Evolutionary conservation across 2,888 invertebrate genomes (phyloP).

Genomic region (Ophioninae sp.): DNA sequence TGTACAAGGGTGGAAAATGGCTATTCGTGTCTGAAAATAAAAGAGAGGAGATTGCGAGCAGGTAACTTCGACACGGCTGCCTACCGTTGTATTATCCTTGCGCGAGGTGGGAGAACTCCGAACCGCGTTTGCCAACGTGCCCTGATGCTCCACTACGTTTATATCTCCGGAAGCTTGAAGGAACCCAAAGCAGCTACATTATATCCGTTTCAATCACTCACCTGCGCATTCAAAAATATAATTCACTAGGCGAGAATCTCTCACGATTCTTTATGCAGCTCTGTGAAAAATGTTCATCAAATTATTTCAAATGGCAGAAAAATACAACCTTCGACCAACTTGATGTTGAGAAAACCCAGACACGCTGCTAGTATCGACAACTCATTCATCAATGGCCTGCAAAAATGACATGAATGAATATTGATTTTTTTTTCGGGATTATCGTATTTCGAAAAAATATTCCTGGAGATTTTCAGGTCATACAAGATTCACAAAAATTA

Average conservation of each 20-base stretch:
- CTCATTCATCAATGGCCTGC: too few relatives aligned
- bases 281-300: slow-evolving; percentile 7
- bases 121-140: slow-evolving; percentile 67
- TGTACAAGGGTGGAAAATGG: slow-evolving; percentile 20
- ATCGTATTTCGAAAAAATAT: too few relatives aligned
- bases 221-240: slow-evolving; percentile 11
- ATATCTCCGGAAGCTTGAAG: slow-evolving; percentile 72
- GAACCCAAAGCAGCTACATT: slow-evolving; percentile 48
- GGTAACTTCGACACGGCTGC: slow-evolving; percentile 29
- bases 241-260: neutral
- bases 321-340: neutral
- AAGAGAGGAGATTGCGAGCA: slow-evolving; percentile 26
- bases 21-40: slow-evolving; percentile 21
- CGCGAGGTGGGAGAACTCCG: neutral
- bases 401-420: too few relatives aligned
- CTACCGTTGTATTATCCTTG: slow-evolving; percentile 16
- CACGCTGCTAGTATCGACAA: too few relatives aligned
- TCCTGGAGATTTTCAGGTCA: too few relatives aligned
- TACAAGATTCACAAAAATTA: too few relatives aligned
- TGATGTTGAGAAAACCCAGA: too few relatives aligned
- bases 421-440: too few relatives aligned
- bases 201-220: slow-evolving; percentile 20
- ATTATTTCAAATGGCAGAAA: slow-evolving; percentile 4
- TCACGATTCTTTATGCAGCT: neutral
- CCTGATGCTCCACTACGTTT: slow-evolving; percentile 71